Evolutionary conservation across 2,113 vertebrate genomes (phyloP).

Genomic region (Spea multiplicata): DNA sequence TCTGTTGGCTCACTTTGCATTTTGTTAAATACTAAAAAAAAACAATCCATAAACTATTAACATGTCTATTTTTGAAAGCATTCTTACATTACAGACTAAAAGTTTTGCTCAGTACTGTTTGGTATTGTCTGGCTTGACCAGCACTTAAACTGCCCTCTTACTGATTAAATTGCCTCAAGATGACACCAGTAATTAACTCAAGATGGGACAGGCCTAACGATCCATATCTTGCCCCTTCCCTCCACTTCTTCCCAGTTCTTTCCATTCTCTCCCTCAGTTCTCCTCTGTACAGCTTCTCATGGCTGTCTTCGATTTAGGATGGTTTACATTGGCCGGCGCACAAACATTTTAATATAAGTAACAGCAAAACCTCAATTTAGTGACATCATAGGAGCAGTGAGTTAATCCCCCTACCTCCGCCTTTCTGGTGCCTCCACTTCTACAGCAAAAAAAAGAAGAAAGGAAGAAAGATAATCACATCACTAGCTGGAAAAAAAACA

Average conservation of each 20-base stretch:
- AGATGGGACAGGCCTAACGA: slow-evolving; percentile 94
- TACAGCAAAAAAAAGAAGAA: slow-evolving; percentile 61
- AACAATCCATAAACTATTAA: too few species aligned
- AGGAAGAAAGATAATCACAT: slow-evolving; percentile 54
- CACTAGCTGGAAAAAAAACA: slow-evolving; percentile 62
- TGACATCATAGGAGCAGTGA: slow-evolving; percentile 88
- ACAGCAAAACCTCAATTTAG: slow-evolving; percentile 85
- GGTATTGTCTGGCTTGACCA: slow-evolving; percentile 78
- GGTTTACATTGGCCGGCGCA: slow-evolving; percentile 97
- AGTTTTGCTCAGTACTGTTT: too few species aligned
- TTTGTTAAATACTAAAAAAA: too few species aligned
- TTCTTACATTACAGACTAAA: too few species aligned
- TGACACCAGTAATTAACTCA: slow-evolving; percentile 99
- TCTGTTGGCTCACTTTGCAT: too few species aligned
- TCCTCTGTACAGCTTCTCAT: slow-evolving; percentile 86
- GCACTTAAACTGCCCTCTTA: slow-evolving; percentile 82
- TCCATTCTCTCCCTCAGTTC: slow-evolving; percentile 82
- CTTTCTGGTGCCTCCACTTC: slow-evolving; percentile 2
- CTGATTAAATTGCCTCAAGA: slow-evolving; percentile 99
- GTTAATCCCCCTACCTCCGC: slow-evolving; percentile 54
- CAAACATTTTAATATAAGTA: slow-evolving; percentile 91
- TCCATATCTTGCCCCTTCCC: slow-evolving; percentile 93
- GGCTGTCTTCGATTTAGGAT: slow-evolving; percentile 93
- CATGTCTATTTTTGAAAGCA: too few species aligned
- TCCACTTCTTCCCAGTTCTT: slow-evolving; percentile 33